Conservation (phyloP, 2,888 invertebrate genomes). For the Pollenia angustigena region DNA sequence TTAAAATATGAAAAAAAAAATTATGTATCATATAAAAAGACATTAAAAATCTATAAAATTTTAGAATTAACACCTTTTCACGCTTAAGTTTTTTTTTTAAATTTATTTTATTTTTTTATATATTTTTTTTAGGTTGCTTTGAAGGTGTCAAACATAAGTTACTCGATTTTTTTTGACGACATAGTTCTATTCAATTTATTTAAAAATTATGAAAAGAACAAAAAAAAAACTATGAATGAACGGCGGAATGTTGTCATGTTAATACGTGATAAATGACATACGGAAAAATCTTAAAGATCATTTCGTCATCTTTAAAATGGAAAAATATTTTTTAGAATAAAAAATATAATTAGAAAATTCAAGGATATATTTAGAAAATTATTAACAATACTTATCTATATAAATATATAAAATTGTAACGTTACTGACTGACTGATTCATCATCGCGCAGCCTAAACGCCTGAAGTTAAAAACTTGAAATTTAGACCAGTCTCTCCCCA, state of each 20-base stretch:
- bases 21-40: not conserved
- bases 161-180: not conserved
- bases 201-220: not conserved
- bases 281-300: conserved; percentile 6
- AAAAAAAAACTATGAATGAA: conserved; percentile 5
- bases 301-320: too few species aligned
- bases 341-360: too few species aligned
- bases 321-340: too few species aligned
- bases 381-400: too few species aligned
- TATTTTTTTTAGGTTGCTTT: not conserved
- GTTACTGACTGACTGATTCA: too few species aligned
- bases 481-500: too few species aligned
- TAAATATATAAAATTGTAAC: too few species aligned
- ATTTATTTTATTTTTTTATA: not conserved
- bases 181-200: not conserved
- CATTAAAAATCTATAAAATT: conserved; percentile 19
- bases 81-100: not conserved
- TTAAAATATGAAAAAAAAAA: conserved; percentile 16
- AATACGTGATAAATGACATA: conserved; percentile 14
- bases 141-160: conserved; percentile 1
- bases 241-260: conserved; percentile 13
- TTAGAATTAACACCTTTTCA: not conserved
- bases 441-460: too few species aligned
- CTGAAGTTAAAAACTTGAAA: too few species aligned
- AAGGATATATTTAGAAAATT: too few species aligned